These are phyloP conservation scores for Eciton burchellii DNA, from an alignment of 1,140 invertebrate species.

Conservation along the genomic window DNA sequence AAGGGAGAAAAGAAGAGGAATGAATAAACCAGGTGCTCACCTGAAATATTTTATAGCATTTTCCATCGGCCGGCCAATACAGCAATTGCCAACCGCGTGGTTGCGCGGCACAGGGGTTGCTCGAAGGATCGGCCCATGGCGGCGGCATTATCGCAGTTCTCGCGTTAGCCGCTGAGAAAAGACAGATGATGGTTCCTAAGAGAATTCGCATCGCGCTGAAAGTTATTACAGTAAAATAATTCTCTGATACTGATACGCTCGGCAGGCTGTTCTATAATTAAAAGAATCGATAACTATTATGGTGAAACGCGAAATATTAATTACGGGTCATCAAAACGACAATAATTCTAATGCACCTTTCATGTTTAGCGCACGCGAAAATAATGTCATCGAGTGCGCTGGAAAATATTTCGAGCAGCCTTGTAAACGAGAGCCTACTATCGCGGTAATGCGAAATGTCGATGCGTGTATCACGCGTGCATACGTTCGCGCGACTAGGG, in stretches of 20 bases:
- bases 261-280: neutral
- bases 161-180: constrained; percentile 68
- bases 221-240: neutral
- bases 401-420: neutral
- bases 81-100: constrained; percentile 93
- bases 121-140: constrained; percentile 92
- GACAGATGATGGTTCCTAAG: constrained; percentile 68
- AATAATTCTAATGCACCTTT: constrained; percentile 15
- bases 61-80: constrained; percentile 92
- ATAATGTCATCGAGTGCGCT: constrained; percentile 13
- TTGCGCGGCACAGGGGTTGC: constrained; percentile 92
- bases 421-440: constrained; percentile 49
- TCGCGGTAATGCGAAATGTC: constrained; percentile 41
- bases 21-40: constrained; percentile 83
- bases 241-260: neutral
- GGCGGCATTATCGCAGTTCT: constrained; percentile 90
- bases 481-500: constrained; percentile 51
- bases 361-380: constrained; percentile 30
- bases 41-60: constrained; percentile 94
- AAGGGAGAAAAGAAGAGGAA: constrained; percentile 18
- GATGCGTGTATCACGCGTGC: constrained; percentile 8
- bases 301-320: too few species aligned
- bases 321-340: neutral
- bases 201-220: constrained; percentile 77
- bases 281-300: neutral